Conservation (phyloP, 2,888 invertebrate species). For the Choristoneura rosaceana region DNA sequence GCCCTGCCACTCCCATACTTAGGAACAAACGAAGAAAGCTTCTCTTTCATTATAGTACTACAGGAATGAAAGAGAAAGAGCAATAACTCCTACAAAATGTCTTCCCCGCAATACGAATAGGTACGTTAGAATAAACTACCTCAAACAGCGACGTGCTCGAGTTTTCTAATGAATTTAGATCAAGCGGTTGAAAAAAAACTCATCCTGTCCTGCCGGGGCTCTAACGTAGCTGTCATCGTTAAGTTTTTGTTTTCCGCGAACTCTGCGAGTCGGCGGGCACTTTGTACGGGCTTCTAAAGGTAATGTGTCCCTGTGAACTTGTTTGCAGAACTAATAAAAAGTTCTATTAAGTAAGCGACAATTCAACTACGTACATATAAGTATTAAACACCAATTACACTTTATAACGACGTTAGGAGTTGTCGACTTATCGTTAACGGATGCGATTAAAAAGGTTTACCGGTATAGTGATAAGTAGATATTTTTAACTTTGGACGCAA, state of each 20-base stretch:
- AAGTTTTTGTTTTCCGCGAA: constrained; percentile 21
- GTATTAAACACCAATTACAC: constrained; percentile 15
- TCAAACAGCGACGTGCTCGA: constrained; percentile 54
- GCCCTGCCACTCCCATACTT: neutral
- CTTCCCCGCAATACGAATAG: neutral
- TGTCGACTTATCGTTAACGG: neutral
- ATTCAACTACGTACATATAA: constrained; percentile 10
- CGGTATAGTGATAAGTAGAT: too few species aligned
- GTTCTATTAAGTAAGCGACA: constrained; percentile 21
- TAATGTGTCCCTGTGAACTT: constrained; percentile 23
- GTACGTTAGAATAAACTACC: constrained; percentile 11
- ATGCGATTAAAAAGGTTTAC: neutral
- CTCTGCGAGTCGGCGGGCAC: constrained; percentile 15
- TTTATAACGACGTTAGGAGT: constrained; percentile 24
- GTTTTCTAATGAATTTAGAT: constrained; percentile 78
- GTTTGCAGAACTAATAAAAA: constrained; percentile 21
- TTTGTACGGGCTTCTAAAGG: constrained; percentile 18
- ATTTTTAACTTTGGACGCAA: too few species aligned
- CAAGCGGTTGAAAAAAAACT: constrained; percentile 63
- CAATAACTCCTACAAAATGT: neutral
- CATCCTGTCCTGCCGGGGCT: constrained; percentile 50
- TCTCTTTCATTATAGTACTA: constrained; percentile 12
- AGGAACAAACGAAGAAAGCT: constrained; percentile 35
- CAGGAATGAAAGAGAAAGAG: constrained; percentile 9
- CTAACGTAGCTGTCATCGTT: constrained; percentile 39